Conservation (phyloP, 2,113 vertebrate genomes). For the Butorides virescens region DNA sequence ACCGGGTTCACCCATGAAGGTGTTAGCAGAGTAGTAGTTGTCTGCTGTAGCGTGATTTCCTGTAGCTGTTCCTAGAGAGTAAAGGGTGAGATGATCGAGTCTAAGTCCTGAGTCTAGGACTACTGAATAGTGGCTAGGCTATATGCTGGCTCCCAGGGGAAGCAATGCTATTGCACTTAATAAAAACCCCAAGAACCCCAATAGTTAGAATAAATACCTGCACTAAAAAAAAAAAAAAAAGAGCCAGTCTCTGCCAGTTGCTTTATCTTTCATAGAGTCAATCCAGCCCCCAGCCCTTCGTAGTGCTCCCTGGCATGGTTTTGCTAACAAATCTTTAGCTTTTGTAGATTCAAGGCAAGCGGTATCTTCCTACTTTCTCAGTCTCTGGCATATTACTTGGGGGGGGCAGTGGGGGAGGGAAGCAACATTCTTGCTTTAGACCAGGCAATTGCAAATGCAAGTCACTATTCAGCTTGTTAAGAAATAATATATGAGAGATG, state of each 20-base stretch:
- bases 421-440: constrained; percentile 27
- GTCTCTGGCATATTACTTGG: neutral
- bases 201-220: neutral
- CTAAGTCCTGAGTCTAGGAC: neutral
- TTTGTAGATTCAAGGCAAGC: neutral
- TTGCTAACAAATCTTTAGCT: neutral
- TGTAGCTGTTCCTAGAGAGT: neutral
- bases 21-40: neutral
- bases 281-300: neutral
- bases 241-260: neutral
- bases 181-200: neutral
- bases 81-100: neutral
- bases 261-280: neutral
- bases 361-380: neutral
- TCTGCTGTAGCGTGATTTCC: neutral
- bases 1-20: neutral
- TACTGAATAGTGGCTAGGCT: neutral
- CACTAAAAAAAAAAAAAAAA: neutral
- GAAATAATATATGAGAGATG: neutral
- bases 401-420: neutral
- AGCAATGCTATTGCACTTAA: neutral
- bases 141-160: neutral
- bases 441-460: constrained; percentile 2
- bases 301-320: neutral
- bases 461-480: constrained; percentile 45